Conservation (phyloP, 2,113 vertebrate genomes). For the Sturnira hondurensis region DNA sequence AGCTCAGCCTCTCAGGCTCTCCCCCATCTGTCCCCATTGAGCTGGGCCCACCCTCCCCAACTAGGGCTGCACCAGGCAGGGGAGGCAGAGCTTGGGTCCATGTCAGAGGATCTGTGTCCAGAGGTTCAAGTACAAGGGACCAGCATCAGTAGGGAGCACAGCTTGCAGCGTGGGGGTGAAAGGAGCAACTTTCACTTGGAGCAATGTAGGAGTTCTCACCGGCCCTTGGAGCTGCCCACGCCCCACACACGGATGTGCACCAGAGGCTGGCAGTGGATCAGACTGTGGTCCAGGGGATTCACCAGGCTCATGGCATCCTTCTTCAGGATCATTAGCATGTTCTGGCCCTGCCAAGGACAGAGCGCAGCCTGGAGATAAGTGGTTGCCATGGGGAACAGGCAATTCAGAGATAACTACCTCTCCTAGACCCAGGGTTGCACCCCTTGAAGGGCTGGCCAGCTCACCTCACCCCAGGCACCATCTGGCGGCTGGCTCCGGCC, state of each 20-base stretch:
- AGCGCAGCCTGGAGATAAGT: background rate
- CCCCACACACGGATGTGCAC: slow-evolving; percentile 98
- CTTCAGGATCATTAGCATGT: slow-evolving; percentile 96
- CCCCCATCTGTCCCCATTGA: slow-evolving; percentile 55
- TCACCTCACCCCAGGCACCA: slow-evolving; percentile 89
- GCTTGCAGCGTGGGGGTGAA: background rate
- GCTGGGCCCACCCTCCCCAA: slow-evolving; percentile 63
- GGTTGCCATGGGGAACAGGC: background rate
- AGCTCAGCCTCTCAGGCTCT: slow-evolving; percentile 62
- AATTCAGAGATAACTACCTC: background rate
- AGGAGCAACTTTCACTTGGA: slow-evolving; percentile 13
- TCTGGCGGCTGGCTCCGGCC: slow-evolving; percentile 81
- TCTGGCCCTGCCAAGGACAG: slow-evolving; percentile 85
- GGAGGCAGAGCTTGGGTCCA: slow-evolving; percentile 59
- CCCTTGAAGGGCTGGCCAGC: slow-evolving; percentile 44
- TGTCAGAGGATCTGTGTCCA: slow-evolving; percentile 65
- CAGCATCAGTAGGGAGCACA: slow-evolving; percentile 49
- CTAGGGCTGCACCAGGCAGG: slow-evolving; percentile 52
- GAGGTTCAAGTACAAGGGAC: slow-evolving; percentile 55
- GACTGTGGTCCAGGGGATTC: slow-evolving; percentile 91
- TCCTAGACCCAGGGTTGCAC: background rate
- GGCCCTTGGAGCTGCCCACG: slow-evolving; percentile 96
- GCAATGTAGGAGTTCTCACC: slow-evolving; percentile 81
- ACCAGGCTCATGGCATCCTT: slow-evolving; percentile 94
- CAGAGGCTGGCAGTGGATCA: slow-evolving; percentile 94